phyloP scores from a whole-genome alignment of 1,140 invertebrate species.

The Heliconius hewitsoni region DNA sequence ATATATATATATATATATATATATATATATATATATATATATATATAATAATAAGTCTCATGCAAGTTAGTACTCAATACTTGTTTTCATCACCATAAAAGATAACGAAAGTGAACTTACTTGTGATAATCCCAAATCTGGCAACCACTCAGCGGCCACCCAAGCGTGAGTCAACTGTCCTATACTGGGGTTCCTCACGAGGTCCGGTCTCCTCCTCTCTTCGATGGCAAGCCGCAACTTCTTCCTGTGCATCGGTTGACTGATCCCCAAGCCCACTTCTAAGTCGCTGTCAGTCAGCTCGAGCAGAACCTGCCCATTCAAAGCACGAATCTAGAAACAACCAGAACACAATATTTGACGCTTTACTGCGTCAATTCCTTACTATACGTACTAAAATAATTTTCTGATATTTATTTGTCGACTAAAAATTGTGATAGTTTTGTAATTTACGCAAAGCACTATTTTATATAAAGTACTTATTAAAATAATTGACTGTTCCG shows the following conservation, averaged over 20 bases:
- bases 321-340: constrained; percentile 84
- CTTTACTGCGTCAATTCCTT: constrained; percentile 71
- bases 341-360: constrained; percentile 81
- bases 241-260: constrained; percentile 95
- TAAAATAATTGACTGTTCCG: too few relatives aligned
- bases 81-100: not conserved
- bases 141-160: constrained; percentile 95
- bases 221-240: constrained; percentile 97
- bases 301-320: constrained; percentile 89
- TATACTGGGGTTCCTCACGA: constrained; percentile 93
- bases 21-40: too few relatives aligned
- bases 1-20: too few relatives aligned
- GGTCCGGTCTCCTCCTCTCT: constrained; percentile 91
- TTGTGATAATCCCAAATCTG: constrained; percentile 92
- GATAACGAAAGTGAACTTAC: constrained; percentile 57
- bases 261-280: constrained; percentile 92
- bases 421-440: not conserved
- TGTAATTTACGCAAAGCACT: too few relatives aligned
- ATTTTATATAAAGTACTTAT: too few relatives aligned
- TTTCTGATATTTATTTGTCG: not conserved
- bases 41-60: not conserved
- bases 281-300: constrained; percentile 94
- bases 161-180: constrained; percentile 93
- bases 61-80: not conserved
- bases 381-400: constrained; percentile 26